These are phyloP conservation scores for Phodopus roborovskii DNA, from an alignment of 2,113 vertebrate genomes.

Conservation along the genomic window DNA sequence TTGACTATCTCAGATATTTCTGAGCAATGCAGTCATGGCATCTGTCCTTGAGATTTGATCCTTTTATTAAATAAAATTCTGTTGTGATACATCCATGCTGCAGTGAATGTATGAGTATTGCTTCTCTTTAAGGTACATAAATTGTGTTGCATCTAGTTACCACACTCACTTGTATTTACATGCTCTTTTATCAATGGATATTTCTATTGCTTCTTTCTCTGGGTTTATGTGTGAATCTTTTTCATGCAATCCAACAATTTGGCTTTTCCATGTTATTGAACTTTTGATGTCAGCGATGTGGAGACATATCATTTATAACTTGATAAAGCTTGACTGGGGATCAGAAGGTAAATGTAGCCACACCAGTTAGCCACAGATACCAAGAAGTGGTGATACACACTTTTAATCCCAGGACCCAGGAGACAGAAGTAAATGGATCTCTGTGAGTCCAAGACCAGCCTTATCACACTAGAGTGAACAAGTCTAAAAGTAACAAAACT, in stretches of 20 bases:
- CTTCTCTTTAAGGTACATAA: not conserved
- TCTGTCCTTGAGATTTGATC: not conserved
- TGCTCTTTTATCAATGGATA: not conserved
- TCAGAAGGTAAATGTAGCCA: too few species aligned
- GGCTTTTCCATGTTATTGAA: not conserved
- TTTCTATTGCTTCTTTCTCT: not conserved
- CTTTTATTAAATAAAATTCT: not conserved
- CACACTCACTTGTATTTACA: not conserved
- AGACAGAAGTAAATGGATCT: too few species aligned
- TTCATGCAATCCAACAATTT: not conserved
- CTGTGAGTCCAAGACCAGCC: too few species aligned
- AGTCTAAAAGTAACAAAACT: too few species aligned
- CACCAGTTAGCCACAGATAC: too few species aligned
- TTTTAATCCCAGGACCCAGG: too few species aligned
- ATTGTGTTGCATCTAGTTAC: too few species aligned
- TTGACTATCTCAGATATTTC: not conserved
- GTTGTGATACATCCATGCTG: fast-evolving
- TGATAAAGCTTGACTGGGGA: too few species aligned
- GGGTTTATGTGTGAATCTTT: not conserved
- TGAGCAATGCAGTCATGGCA: fast-evolving
- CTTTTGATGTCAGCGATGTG: not conserved
- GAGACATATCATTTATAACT: too few species aligned
- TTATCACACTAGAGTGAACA: too few species aligned
- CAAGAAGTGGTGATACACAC: too few species aligned
- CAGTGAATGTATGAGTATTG: fast-evolving